Evolutionary conservation across 2,797 vertebrate species (phyloP), one percentile per base, ranked within the genome.

Genomic region (Megalops cyprinoides): DNA sequence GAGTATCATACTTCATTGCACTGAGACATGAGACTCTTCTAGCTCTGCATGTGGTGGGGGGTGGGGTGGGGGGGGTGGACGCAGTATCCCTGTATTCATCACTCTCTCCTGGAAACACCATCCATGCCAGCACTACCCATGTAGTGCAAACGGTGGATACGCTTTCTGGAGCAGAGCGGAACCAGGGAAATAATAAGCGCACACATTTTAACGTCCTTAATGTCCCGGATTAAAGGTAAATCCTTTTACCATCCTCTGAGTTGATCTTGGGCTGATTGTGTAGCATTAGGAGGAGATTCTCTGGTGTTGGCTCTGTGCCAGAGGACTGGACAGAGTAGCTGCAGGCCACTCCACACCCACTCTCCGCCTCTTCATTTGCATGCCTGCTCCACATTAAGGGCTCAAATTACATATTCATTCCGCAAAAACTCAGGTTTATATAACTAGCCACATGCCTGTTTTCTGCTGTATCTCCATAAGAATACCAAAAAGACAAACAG

Each of bases 361-460:
- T 88, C 88, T 85, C 89, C 88, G 89, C 91, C 92, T 92, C 93
- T 91, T 93, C 90, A 92, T 93, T 90, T 85, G 85, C 91, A 89
- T 84, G 88, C 87, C 92, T 90, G 86, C 89, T 92, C 91, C 90
- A 92, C 91, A 93, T 93, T 93, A 92, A 91, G 89, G 85, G 88
- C 89, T 86, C 88, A 92, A 93, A 94, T 94, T 93, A 93, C 93
- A 94, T 92, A 94, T 94, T 94, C 91, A 91, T 91, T 93, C 89
- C 92, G 90, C 91, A 91, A 93, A 51, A 94, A 91, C 87, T 88
- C 78, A 84, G 84, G 84, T 90, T 94, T 94, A 93, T 84, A 90
- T 93, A 94, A 93, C 85, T 74, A 75, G 37, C 73, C 77, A 80
- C 34, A 77, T 53, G 12, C 75, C 62, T 71, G 58, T 46, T 67